Percentiles rank a stretch among this genome's conserved stretches.
phyloP scores from a whole-genome alignment of 2,113 vertebrate species.

The Spea multiplicata region DNA sequence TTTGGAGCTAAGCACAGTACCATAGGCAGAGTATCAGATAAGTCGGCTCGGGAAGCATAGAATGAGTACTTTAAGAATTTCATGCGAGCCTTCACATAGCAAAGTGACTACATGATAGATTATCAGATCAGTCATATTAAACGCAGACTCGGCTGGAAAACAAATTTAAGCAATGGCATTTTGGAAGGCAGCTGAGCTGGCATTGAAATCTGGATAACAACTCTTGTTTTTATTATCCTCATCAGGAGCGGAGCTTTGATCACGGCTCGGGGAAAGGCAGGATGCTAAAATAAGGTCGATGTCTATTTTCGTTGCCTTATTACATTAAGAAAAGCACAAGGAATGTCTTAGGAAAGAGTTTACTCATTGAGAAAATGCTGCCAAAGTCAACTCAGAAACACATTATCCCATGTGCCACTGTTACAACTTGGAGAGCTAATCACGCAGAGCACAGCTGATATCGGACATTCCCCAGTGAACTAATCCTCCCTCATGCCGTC shows the following conservation, averaged over 20 bases:
- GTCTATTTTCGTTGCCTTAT: slow-evolving; percentile 45
- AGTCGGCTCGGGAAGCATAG: too few species aligned
- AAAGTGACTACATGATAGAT: not conserved
- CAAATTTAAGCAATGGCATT: not conserved
- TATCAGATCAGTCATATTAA: not conserved
- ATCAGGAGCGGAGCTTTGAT: slow-evolving; percentile 40
- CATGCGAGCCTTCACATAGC: too few species aligned
- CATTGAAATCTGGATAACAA: slow-evolving; percentile 20
- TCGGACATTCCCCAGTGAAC: slow-evolving; percentile 25
- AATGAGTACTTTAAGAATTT: too few species aligned
- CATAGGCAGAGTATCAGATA: too few species aligned
- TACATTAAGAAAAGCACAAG: slow-evolving; percentile 41
- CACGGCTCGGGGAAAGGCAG: slow-evolving; percentile 31
- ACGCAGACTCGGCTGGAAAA: not conserved
- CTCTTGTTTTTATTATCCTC: slow-evolving; percentile 39
- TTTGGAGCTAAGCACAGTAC: too few species aligned
- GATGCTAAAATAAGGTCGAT: slow-evolving; percentile 36
- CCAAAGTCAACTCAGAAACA: slow-evolving; percentile 41
- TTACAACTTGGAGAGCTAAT: slow-evolving; percentile 5
- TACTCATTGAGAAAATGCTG: slow-evolving; percentile 31
- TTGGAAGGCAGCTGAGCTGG: slow-evolving; percentile 17
- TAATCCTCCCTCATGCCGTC: not conserved
- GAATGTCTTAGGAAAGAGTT: slow-evolving; percentile 42
- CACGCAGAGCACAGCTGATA: slow-evolving; percentile 11
- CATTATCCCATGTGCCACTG: slow-evolving; percentile 41